Conservation (phyloP, 2,888 invertebrate genomes). For the Diaphora mendica region DNA sequence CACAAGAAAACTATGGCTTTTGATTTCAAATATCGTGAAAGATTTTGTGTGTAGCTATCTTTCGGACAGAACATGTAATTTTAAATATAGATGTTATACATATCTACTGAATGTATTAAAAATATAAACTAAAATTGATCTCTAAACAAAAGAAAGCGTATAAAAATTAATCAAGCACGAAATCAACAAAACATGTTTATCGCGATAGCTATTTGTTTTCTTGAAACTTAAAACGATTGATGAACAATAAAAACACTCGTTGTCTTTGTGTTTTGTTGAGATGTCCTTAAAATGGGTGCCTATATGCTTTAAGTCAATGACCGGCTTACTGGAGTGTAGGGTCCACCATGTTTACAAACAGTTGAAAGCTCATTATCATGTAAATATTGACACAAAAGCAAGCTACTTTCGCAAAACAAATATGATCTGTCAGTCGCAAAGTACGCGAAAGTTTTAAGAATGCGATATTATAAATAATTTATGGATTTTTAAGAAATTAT, state of each 20-base stretch:
- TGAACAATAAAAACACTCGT: not conserved
- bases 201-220: not conserved
- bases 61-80: not conserved
- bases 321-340: not conserved
- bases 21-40: too few relatives aligned
- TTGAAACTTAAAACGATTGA: not conserved
- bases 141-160: not conserved
- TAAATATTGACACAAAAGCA: slow-evolving; percentile 4
- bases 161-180: not conserved
- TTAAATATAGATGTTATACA: not conserved
- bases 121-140: not conserved
- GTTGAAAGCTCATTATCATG: not conserved
- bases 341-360: slow-evolving; percentile 6
- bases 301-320: not conserved
- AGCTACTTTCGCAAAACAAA: not conserved
- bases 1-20: too few relatives aligned
- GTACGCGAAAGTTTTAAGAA: not conserved
- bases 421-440: not conserved
- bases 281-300: not conserved
- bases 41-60: not conserved
- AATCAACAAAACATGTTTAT: not conserved
- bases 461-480: not conserved
- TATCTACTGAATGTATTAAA: not conserved
- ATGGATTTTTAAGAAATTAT: not conserved
- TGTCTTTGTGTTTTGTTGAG: not conserved